These are phyloP conservation scores for Furnarius figulus DNA, from an alignment of 2,113 vertebrate species.

Conservation along the genomic window DNA sequence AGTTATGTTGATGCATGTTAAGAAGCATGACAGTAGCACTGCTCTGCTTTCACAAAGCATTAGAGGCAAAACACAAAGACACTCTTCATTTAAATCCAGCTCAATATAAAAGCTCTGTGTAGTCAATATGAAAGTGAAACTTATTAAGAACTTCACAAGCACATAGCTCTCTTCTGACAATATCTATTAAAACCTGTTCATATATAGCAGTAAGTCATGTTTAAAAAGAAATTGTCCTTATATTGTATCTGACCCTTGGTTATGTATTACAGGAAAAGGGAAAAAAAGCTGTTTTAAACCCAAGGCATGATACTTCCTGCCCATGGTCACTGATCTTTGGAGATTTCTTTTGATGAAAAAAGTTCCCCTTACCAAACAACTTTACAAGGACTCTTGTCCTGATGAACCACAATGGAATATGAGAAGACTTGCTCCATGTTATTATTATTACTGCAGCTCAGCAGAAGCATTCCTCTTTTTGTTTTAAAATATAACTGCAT, in stretches of 20 bases:
- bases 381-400: background rate
- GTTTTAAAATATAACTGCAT: background rate
- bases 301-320: background rate
- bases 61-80: background rate
- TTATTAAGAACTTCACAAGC: background rate
- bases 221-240: background rate
- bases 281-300: background rate
- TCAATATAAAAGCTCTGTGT: background rate
- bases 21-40: background rate
- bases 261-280: background rate
- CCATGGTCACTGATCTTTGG: background rate
- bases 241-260: background rate
- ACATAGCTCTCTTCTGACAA: background rate
- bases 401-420: background rate
- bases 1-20: background rate
- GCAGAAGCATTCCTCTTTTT: background rate
- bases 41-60: background rate
- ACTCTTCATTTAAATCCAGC: background rate
- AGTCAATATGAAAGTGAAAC: constrained; percentile 10
- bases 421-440: background rate
- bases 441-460: background rate
- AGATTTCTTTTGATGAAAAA: background rate
- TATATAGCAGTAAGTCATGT: background rate
- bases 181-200: background rate
- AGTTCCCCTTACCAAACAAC: background rate